Evolutionary conservation across 2,888 invertebrate genomes (phyloP), one percentile per base, ranked within the genome.

Genomic region (Syrista parreyssii): DNA sequence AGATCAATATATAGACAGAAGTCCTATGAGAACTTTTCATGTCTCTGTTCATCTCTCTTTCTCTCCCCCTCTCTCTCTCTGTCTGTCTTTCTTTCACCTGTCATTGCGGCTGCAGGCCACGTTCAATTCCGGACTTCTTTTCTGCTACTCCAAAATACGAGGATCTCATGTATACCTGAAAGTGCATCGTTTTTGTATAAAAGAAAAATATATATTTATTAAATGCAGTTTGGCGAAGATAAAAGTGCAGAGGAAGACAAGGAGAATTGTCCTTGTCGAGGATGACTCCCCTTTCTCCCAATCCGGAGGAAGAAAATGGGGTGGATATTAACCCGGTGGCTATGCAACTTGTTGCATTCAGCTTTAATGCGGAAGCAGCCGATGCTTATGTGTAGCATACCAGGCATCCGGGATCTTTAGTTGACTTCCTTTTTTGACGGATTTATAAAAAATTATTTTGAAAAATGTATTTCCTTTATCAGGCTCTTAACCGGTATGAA

Each of bases 321-420:
- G 75, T 73, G 78, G 75, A 73, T 75, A 78, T 75, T 79, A 81
- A 79, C 32, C 78, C 72, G 73, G 73, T 68, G 74, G 77, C 74
- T 79, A 82, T 79, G 82, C 82, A 84, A 85, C 84, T 85, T 85
- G 82, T 84, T 83, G 85, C 83, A 79, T 79, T 74, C 74, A 79
- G 80, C 55, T 80, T 80, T 81, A 78, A 35, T 75, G 40, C 75
- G 55, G 23, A 55, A 55, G 23, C 55, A 55, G 55, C 1, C 55
- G 23, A 23, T 55, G 55, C 2, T 55, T 55, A 23, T 2, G 55
- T 55, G 23, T 55, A 55, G 55, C 23, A 0, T 55, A 23, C 9
- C 9, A 9, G 9, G 23, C 1, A 23, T 15, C 9, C 55, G 55
- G 2, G 23, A 23, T 23, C 9, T 55, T 55, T 23, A 9, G 23